Conservation (phyloP, 1,140 invertebrate genomes). For the Chrysomallon squamiferum region DNA sequence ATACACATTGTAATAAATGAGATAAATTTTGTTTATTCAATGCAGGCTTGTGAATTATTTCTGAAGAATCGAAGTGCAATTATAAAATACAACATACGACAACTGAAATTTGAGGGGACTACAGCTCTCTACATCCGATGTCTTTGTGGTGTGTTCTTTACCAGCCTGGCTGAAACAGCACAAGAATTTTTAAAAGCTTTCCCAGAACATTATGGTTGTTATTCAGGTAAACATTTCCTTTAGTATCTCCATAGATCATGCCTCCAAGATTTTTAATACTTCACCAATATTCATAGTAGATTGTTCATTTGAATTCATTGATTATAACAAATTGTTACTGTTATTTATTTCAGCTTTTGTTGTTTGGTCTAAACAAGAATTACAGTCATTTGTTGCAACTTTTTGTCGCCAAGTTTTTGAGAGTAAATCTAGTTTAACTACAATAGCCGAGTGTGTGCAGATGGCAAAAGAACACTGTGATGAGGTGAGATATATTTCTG, state of each 20-base stretch:
- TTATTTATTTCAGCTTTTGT: constrained; percentile 85
- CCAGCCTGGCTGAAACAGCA: constrained; percentile 84
- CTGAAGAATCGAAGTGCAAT: constrained; percentile 83
- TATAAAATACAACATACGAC: constrained; percentile 81
- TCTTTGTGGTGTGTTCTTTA: constrained; percentile 86
- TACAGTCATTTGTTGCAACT: constrained; percentile 80
- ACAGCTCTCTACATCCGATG: constrained; percentile 85
- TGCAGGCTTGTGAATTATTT: constrained; percentile 85
- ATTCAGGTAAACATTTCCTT: constrained; percentile 68
- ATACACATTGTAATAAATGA: too few species aligned
- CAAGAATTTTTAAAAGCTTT: constrained; percentile 86
- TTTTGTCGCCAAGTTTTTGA: constrained; percentile 90
- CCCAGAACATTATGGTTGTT: constrained; percentile 71
- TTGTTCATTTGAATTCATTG: too few species aligned
- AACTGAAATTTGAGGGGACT: constrained; percentile 87
- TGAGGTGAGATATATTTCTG: constrained; percentile 70
- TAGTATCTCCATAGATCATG: too few species aligned
- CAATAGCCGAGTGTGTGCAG: constrained; percentile 85
- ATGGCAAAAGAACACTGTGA: constrained; percentile 78
- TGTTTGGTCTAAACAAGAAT: constrained; percentile 88
- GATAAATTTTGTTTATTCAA: too few species aligned
- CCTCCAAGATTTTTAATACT: too few species aligned
- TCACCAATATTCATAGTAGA: too few species aligned
- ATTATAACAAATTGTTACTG: too few species aligned
- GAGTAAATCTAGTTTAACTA: constrained; percentile 83